A percentile compares a stretch with the other conserved stretches of the same genome.
Conservation (phyloP, 2,888 invertebrate genomes). For the Darwinula stevensoni region DNA sequence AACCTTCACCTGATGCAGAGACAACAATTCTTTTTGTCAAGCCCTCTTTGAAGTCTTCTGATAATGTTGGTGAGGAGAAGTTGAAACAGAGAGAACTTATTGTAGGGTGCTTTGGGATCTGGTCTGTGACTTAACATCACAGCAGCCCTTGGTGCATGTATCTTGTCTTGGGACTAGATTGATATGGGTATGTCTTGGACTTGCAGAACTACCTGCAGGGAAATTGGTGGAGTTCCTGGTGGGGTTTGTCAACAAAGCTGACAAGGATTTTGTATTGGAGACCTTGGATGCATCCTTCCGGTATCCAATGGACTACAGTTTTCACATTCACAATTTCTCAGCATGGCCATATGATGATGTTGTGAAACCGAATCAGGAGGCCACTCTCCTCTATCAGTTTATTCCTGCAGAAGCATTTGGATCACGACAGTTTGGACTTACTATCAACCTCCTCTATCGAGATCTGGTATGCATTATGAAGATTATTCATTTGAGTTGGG, state of each 20-base stretch:
- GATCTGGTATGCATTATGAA: slow-evolving; percentile 39
- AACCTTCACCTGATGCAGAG: too few relatives aligned
- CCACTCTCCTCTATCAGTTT: slow-evolving; percentile 80
- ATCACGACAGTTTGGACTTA: slow-evolving; percentile 81
- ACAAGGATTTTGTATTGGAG: slow-evolving; percentile 65
- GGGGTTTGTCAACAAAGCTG: slow-evolving; percentile 82
- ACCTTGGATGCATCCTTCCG: slow-evolving; percentile 90
- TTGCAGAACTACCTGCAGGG: slow-evolving; percentile 79
- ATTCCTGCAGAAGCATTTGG: slow-evolving; percentile 86
- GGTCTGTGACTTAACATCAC: too few relatives aligned
- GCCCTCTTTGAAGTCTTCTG: too few relatives aligned
- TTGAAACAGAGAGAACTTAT: too few relatives aligned
- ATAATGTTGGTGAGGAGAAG: too few relatives aligned
- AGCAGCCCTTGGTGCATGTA: too few relatives aligned
- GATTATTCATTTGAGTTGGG: too few relatives aligned
- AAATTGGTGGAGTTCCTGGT: slow-evolving; percentile 76
- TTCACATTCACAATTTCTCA: slow-evolving; percentile 94
- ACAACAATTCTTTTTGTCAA: neutral
- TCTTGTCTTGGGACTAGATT: too few relatives aligned
- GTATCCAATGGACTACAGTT: slow-evolving; percentile 94
- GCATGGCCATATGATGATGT: slow-evolving; percentile 55
- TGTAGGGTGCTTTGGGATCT: too few relatives aligned
- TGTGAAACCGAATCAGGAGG: slow-evolving; percentile 70
- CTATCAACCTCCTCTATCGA: slow-evolving; percentile 66
- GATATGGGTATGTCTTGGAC: too few relatives aligned